phyloP scores from a whole-genome alignment of 2,113 vertebrate genomes.

The Meriones unguiculatus region DNA sequence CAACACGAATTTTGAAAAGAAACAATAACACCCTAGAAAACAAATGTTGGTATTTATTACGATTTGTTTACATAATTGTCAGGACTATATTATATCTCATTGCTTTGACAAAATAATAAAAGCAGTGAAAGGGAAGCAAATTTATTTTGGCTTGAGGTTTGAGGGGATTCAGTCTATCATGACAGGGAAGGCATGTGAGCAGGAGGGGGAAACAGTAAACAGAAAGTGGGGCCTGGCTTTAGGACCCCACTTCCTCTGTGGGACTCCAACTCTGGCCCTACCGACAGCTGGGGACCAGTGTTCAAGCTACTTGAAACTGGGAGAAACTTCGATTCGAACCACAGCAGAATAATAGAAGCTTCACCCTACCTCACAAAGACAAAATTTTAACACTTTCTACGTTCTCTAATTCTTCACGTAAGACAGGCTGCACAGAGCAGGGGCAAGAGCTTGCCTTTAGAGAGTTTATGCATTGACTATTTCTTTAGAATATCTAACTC shows the following conservation, averaged over 20 bases:
- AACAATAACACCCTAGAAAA: not conserved
- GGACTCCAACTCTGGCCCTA: not conserved
- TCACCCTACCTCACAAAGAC: not conserved
- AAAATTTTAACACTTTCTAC: not conserved
- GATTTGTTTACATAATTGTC: not conserved
- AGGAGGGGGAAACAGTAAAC: not conserved
- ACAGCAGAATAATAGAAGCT: too few species aligned
- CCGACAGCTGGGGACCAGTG: not conserved
- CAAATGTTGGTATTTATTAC: not conserved
- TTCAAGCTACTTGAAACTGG: not conserved
- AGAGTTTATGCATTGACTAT: not conserved
- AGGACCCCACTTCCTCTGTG: not conserved
- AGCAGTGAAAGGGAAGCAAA: not conserved
- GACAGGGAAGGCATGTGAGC: not conserved
- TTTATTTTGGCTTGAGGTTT: not conserved
- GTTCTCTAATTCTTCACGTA: not conserved
- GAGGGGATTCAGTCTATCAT: not conserved
- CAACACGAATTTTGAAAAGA: not conserved
- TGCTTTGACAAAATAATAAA: not conserved
- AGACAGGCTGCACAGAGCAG: not conserved
- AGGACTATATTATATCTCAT: not conserved
- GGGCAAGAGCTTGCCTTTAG: not conserved
- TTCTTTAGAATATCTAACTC: not conserved
- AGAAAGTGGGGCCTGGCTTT: not conserved
- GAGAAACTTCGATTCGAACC: not conserved